Percentiles rank a stretch among this genome's conserved stretches.
These are phyloP conservation scores for Cataglyphis cursor DNA, from an alignment of 2,888 invertebrate species.

Conservation along the genomic window DNA sequence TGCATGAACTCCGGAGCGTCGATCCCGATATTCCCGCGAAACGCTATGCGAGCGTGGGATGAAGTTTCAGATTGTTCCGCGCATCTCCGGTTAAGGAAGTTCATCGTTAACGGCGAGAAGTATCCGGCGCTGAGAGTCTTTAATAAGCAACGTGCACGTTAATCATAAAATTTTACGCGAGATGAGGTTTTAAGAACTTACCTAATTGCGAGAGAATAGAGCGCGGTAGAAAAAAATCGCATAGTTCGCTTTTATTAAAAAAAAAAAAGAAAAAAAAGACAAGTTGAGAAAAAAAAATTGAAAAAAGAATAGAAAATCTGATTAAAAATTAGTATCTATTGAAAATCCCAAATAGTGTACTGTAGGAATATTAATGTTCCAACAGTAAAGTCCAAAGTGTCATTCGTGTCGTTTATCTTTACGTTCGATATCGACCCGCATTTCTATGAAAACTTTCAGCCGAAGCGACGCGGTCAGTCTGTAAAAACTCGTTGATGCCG, in stretches of 20 bases:
- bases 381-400: background rate
- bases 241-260: background rate
- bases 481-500: constrained; percentile 22
- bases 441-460: constrained; percentile 29
- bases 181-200: background rate
- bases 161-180: constrained; percentile 1
- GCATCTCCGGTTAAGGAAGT: constrained; percentile 22
- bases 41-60: background rate
- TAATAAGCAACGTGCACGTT: background rate
- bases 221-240: background rate
- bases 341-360: background rate
- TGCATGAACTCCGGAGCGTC: constrained; percentile 6
- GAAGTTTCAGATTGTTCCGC: constrained; percentile 35
- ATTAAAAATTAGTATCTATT: background rate
- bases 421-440: constrained; percentile 33
- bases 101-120: constrained; percentile 18
- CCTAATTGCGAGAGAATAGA: background rate
- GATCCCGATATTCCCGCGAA: constrained; percentile 26
- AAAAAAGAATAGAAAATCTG: background rate
- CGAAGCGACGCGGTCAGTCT: background rate
- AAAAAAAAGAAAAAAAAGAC: background rate
- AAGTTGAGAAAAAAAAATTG: background rate
- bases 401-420: constrained; percentile 21
- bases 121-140: background rate
- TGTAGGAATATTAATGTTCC: background rate